phyloP scores from a whole-genome alignment of 2,797 vertebrate genomes.

The Sciaenops ocellatus region DNA sequence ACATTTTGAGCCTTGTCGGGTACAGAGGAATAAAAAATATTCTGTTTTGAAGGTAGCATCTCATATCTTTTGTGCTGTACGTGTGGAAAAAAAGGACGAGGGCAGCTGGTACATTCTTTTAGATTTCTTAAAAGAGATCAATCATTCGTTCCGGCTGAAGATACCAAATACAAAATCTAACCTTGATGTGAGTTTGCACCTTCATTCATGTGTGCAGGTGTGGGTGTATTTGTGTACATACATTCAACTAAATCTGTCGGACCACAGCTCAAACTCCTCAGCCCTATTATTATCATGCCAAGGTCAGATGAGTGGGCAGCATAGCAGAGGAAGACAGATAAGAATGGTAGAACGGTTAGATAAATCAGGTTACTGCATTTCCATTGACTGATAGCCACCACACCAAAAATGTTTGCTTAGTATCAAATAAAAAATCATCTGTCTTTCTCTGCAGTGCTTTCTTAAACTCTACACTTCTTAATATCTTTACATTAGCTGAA shows the following conservation, averaged over 20 bases:
- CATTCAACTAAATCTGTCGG: constrained; percentile 28
- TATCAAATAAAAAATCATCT: constrained; percentile 15
- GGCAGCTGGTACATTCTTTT: constrained; percentile 3
- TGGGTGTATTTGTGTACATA: constrained; percentile 55
- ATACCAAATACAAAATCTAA: constrained; percentile 27
- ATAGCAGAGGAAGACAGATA: constrained; percentile 64
- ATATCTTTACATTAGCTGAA: constrained; percentile 9
- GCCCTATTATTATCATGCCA: constrained; percentile 68
- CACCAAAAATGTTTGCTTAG: constrained; percentile 33
- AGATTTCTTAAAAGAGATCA: constrained; percentile 28
- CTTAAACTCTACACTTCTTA: constrained; percentile 1
- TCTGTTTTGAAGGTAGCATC: constrained; percentile 7
- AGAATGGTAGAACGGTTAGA: constrained; percentile 36
- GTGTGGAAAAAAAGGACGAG: not conserved
- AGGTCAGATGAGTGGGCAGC: constrained; percentile 70
- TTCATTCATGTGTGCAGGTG: constrained; percentile 56
- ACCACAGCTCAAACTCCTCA: constrained; percentile 41
- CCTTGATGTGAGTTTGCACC: constrained; percentile 15
- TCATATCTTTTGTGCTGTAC: not conserved
- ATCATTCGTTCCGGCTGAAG: constrained; percentile 17
- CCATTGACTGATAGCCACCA: constrained; percentile 49
- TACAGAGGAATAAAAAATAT: constrained; percentile 9
- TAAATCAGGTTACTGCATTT: constrained; percentile 55
- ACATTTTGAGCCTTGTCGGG: not conserved
- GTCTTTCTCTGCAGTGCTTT: constrained; percentile 7